Evolutionary conservation across 2,797 vertebrate species (phyloP).

Genomic region (Acanthurus lineatus): DNA sequence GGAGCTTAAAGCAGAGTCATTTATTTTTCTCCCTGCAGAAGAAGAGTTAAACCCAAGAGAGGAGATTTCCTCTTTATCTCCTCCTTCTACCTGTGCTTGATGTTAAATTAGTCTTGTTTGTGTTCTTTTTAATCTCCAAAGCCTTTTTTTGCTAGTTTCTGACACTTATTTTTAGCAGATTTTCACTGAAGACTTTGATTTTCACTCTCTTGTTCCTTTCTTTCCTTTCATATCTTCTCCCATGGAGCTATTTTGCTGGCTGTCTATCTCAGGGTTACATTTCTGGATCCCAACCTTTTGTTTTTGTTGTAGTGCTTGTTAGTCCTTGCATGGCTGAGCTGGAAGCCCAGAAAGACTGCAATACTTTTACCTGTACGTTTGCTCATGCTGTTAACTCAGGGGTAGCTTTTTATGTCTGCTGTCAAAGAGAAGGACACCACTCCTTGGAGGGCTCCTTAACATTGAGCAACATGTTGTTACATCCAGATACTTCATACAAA

Average conservation of each 20-base stretch:
- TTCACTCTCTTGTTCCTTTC: slow-evolving; percentile 29
- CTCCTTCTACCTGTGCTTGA: slow-evolving; percentile 42
- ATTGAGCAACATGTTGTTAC: not conserved
- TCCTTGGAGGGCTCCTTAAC: not conserved
- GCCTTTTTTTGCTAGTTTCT: slow-evolving; percentile 8
- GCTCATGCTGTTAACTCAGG: not conserved
- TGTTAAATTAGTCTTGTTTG: slow-evolving; percentile 40
- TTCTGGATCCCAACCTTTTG: slow-evolving; percentile 13
- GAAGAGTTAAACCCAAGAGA: slow-evolving; percentile 22
- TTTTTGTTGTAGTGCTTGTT: slow-evolving; percentile 12
- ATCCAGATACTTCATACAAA: slow-evolving; percentile 1
- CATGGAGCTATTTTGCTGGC: slow-evolving; percentile 6
- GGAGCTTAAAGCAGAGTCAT: slow-evolving; percentile 21
- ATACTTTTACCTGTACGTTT: not conserved
- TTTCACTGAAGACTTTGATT: slow-evolving; percentile 22
- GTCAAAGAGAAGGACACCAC: slow-evolving; percentile 3
- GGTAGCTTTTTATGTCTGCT: not conserved
- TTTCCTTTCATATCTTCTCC: not conserved
- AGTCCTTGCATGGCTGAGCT: slow-evolving; percentile 17
- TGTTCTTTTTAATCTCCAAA: slow-evolving; percentile 30
- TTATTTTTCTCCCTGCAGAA: slow-evolving; percentile 28
- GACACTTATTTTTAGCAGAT: slow-evolving; percentile 10
- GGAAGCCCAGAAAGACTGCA: not conserved
- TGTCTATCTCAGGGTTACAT: slow-evolving; percentile 14
- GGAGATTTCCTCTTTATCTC: slow-evolving; percentile 40